phyloP scores from a whole-genome alignment of 2,797 vertebrate genomes.

The Muraenolepis orangiensis region DNA sequence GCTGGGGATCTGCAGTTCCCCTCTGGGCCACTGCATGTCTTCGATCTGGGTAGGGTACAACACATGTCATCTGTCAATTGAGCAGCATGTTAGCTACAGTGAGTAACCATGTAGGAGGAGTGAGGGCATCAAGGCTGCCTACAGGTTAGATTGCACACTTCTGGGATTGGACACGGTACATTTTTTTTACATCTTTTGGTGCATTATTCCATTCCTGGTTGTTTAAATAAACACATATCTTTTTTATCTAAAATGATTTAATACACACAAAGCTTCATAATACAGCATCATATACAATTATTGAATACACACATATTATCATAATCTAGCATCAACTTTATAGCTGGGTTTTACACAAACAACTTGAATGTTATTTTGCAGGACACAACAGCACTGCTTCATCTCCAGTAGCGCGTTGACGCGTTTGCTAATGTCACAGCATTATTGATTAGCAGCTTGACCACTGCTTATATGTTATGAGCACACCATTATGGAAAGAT shows the following conservation, averaged over 20 bases:
- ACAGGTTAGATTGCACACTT: not conserved
- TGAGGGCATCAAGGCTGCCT: not conserved
- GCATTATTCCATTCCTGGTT: too few relatives aligned
- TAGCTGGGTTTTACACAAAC: not conserved
- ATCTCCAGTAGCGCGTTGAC: not conserved
- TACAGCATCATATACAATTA: too few relatives aligned
- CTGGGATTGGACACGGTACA: not conserved
- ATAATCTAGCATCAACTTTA: not conserved
- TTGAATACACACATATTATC: too few relatives aligned
- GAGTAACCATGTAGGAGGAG: not conserved
- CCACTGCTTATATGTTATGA: constrained; percentile 46
- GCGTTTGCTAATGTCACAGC: constrained; percentile 26
- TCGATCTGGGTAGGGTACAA: constrained; percentile 78
- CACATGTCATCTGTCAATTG: not conserved
- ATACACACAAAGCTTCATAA: too few relatives aligned
- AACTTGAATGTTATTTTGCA: not conserved
- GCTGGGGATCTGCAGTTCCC: constrained; percentile 75
- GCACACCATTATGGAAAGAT: constrained; percentile 37
- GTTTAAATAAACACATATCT: too few relatives aligned
- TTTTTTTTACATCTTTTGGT: too few relatives aligned
- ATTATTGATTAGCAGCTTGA: constrained; percentile 44
- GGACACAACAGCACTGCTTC: not conserved
- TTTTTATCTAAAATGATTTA: too few relatives aligned
- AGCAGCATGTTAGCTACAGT: not conserved
- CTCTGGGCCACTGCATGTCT: constrained; percentile 90